phyloP scores from a whole-genome alignment of 1,140 invertebrate genomes.

The Trialeurodes vaporariorum region DNA sequence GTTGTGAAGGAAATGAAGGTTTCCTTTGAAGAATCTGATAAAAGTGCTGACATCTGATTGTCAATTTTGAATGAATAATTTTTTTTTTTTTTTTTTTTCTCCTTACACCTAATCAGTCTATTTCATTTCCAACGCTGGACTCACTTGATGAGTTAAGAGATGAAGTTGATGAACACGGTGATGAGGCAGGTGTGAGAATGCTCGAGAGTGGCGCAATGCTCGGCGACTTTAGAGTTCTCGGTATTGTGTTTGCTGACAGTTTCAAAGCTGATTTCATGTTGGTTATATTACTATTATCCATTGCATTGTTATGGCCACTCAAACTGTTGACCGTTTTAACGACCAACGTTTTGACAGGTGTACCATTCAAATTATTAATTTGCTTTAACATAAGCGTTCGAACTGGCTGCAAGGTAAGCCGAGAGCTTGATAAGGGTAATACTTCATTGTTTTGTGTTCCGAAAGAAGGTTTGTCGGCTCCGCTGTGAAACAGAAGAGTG shows the following conservation, averaged over 20 bases:
- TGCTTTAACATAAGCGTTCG: slow-evolving; percentile 26
- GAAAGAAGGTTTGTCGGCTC: slow-evolving; percentile 24
- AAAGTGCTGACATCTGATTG: too few relatives aligned
- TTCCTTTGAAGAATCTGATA: too few relatives aligned
- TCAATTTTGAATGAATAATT: too few relatives aligned
- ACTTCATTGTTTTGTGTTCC: slow-evolving; percentile 12
- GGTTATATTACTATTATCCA: too few relatives aligned
- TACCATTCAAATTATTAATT: slow-evolving; percentile 22
- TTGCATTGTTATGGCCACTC: not conserved
- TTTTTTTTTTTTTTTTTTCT: too few relatives aligned
- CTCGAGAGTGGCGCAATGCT: not conserved
- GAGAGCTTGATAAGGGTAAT: not conserved
- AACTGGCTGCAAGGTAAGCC: slow-evolving; percentile 15
- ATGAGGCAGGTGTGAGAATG: not conserved
- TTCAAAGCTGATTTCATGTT: not conserved
- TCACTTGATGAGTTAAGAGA: not conserved
- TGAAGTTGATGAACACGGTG: not conserved
- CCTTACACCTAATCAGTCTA: too few relatives aligned
- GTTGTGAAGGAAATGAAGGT: too few relatives aligned
- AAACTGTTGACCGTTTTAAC: slow-evolving; percentile 9
- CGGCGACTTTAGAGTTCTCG: not conserved
- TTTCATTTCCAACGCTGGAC: not conserved
- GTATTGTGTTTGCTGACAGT: not conserved
- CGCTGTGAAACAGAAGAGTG: slow-evolving; percentile 43
- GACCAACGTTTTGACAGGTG: slow-evolving; percentile 28